Conservation (phyloP, 2,797 vertebrate species). For the Aselliscus stoliczkanus region DNA sequence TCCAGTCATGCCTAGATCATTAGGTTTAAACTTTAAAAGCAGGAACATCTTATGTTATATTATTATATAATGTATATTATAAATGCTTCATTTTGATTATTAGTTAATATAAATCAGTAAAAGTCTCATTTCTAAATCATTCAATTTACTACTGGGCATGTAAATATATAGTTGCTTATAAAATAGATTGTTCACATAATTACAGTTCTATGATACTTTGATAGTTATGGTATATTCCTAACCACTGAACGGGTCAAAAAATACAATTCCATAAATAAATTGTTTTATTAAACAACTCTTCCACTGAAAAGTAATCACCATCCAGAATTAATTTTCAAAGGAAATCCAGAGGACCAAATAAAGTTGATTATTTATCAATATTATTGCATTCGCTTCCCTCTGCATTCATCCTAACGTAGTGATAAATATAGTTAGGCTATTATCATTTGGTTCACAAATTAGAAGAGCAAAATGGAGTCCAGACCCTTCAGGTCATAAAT, state of each 20-base stretch:
- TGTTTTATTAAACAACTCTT: neutral
- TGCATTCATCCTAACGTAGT: neutral
- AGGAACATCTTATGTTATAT: neutral
- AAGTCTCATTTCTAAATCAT: neutral
- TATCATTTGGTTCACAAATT: neutral
- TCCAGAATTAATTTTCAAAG: neutral
- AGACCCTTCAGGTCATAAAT: neutral
- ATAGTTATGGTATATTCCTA: neutral
- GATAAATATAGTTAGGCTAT: neutral
- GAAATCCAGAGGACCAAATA: neutral
- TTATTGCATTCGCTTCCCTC: slow-evolving; percentile 52
- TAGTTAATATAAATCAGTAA: neutral
- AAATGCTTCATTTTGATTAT: neutral
- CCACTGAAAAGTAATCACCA: neutral
- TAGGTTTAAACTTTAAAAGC: neutral
- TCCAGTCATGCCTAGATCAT: neutral
- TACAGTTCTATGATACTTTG: neutral
- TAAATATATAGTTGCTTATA: neutral
- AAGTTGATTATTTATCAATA: neutral
- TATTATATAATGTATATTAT: neutral
- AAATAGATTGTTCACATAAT: neutral
- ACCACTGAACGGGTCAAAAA: neutral
- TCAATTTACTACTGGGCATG: neutral
- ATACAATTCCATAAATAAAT: neutral
- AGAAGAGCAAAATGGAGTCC: neutral